These are phyloP conservation scores for Andrena dorsata DNA, from an alignment of 2,888 invertebrate species.

Conservation along the genomic window DNA sequence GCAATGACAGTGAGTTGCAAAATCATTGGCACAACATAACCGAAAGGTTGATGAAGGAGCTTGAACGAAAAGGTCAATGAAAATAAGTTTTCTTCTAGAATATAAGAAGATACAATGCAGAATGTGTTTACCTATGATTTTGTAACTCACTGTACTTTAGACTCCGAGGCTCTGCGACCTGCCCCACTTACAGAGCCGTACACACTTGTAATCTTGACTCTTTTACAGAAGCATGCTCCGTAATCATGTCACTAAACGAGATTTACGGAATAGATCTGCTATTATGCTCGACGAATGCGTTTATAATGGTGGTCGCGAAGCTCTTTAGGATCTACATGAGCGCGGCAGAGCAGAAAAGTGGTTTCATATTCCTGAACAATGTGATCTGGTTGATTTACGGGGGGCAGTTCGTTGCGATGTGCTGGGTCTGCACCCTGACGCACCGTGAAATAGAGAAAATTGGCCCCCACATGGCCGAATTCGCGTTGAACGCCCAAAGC, in stretches of 20 bases:
- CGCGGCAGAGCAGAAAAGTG: slow-evolving; percentile 73
- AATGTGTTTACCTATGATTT: no score
- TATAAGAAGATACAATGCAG: no score
- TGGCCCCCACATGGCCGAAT: slow-evolving; percentile 65
- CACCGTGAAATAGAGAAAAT: slow-evolving; percentile 72
- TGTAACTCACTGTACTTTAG: no score
- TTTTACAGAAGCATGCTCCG: slow-evolving; percentile 69
- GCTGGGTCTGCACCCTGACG: slow-evolving; percentile 72
- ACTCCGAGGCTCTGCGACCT: no score
- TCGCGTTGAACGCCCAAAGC: slow-evolving; percentile 61
- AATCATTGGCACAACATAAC: no score
- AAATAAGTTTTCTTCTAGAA: no score
- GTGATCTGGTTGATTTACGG: slow-evolving; percentile 77
- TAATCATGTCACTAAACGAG: slow-evolving; percentile 72
- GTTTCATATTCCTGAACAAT: slow-evolving; percentile 77
- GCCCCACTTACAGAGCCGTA: no score
- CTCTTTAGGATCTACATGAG: slow-evolving; percentile 79
- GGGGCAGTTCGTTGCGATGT: slow-evolving; percentile 72
- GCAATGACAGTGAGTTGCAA: no score
- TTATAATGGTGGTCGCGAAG: slow-evolving; percentile 78
- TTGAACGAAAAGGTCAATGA: no score
- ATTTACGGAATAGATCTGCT: slow-evolving; percentile 75
- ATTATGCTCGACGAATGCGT: slow-evolving; percentile 76
- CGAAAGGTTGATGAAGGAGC: no score
- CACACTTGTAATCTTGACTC: background rate